These are phyloP conservation scores for Epizoanthus fatuus DNA, from an alignment of 92 coral and sea anemone genomes.

Conservation along the genomic window DNA sequence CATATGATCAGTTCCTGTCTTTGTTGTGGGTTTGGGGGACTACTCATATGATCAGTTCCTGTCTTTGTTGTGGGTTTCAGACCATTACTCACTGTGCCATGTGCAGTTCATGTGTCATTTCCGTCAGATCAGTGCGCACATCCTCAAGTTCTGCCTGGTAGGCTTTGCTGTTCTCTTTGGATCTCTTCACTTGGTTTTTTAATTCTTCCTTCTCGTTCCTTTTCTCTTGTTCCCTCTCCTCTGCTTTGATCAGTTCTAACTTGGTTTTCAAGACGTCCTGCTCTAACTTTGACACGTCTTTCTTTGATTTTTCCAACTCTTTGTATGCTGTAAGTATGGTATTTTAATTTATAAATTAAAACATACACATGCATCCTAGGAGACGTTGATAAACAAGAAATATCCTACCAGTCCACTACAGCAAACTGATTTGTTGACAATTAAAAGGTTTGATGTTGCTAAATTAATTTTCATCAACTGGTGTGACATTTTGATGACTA, in stretches of 20 bases:
- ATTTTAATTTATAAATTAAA: background rate
- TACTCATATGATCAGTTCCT: background rate
- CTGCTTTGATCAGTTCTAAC: slow-evolving; percentile 79
- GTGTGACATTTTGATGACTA: too few species aligned
- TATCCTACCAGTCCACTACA: too few species aligned
- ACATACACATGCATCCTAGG: too few species aligned
- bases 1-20: too few species aligned
- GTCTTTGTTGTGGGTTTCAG: background rate
- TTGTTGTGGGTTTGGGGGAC: too few species aligned
- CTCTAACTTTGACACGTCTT: slow-evolving; percentile 70
- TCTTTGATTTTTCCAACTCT: slow-evolving; percentile 63
- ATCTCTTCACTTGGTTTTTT: slow-evolving; percentile 71
- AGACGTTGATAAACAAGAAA: too few species aligned
- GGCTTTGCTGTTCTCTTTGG: slow-evolving; percentile 70
- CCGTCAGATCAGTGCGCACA: slow-evolving; percentile 86
- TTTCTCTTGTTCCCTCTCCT: slow-evolving; percentile 77
- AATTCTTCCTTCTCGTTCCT: slow-evolving; percentile 66
- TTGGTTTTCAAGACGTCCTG: slow-evolving; percentile 75
- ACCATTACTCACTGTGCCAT: slow-evolving; percentile 85
- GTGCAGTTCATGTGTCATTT: slow-evolving; percentile 76
- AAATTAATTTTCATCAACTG: too few species aligned
- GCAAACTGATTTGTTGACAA: too few species aligned
- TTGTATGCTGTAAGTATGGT: slow-evolving; percentile 32
- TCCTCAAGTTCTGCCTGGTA: slow-evolving; percentile 84
- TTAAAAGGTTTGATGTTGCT: too few species aligned